Base-by-base conservation (phyloP, 2,797 vertebrate genomes). In the Octomys mimax region DNA sequence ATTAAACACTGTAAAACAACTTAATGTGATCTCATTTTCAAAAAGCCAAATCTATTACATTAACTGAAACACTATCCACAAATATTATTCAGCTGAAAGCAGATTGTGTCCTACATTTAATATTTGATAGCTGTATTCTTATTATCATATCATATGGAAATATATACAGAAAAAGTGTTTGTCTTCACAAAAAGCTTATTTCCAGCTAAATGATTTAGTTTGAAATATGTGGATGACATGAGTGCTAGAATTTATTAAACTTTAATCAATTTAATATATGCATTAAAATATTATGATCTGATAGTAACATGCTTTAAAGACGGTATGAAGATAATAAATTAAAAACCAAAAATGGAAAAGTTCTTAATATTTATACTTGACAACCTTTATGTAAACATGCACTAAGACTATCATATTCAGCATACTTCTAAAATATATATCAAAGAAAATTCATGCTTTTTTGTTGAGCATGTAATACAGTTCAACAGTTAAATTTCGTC, bases 401-500 rank as follows among this genome's bases (percentile, higher is more conserved):
- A 92, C 59, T 75, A 1, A 19, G 62, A 21, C 73, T n/a, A 5
- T 66, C 92, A 78, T 73, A 49, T 22, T 91, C 3, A 70, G n/a
- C 33, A 66, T 61, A 54, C 54, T 93, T 97, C 57, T 93, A 0
- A 68, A 79, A 93, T 93, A 89, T 75, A 93, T 91, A 10, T 95
- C 87, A 92, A 95, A 87, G 26, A 77, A 94, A 68, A 80, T 89
- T 42, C 13, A 10, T 90, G 22, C 24, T 88, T 96, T 49, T n/a
- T 71, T 92, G 13, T 77, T 85, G 95, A 64, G 82, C 89, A 52
- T 88, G 57, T 73, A 90, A 89, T 33, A 82, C 22, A 49, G 42
- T 66, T 94, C 14, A 80, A 87, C 31, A 57, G 22, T 87, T 93
- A 19, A 42, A 81, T 84, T 95, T 96, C 89, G 62, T 39, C 33